Evolutionary conservation across 1,140 invertebrate genomes (phyloP), one percentile per base, ranked within the genome.

Genomic region (Heliconius melpomene): DNA sequence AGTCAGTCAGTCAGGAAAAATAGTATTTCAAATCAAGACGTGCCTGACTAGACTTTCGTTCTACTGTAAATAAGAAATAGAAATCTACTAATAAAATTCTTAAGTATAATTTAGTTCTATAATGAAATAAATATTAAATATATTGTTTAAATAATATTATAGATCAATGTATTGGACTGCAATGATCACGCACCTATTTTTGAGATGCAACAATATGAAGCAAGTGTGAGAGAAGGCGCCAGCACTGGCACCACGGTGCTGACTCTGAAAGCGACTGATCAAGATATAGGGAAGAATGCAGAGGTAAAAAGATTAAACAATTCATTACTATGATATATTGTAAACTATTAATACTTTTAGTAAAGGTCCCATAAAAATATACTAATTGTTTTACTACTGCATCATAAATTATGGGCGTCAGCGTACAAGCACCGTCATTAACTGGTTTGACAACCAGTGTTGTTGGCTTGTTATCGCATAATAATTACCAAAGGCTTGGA

Each of bases 181-280:
- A 99, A 99, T 89, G 98, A 99, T 94, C 98, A 99, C 88, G 95
- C 97, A 11, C 99, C 99, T 0, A 96, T 96, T 1, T 99, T 99
- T 93, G 98, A 98, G 88, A 96, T 97, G 91, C 96, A 96, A 60
- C 97, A 98, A 82, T 99, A 99, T 89, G 98, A 98, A 85, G 97
- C 98, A 0, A 96, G 96, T 1, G 96, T 99, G 0, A 95, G 97
- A 46, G 98, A 99, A 92, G 97, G 97, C 2, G 97, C 97, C 2
- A 97, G 97, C 7, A 95, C 98, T n/a, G 98, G 98, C 0, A 97
- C 98, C 0, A 98, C 97, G 0, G 97, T 99, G 0, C 96, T 98
- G 0, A 98, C 98, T 0, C 95, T 99, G 0, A 97, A 98, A 77
- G 99, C 99, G 0, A 98, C 97, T 0, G 99, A 99, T 93, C 96